These are phyloP conservation scores for Tragelaphus strepsiceros DNA, from an alignment of 2,113 vertebrate genomes.

Conservation along the genomic window DNA sequence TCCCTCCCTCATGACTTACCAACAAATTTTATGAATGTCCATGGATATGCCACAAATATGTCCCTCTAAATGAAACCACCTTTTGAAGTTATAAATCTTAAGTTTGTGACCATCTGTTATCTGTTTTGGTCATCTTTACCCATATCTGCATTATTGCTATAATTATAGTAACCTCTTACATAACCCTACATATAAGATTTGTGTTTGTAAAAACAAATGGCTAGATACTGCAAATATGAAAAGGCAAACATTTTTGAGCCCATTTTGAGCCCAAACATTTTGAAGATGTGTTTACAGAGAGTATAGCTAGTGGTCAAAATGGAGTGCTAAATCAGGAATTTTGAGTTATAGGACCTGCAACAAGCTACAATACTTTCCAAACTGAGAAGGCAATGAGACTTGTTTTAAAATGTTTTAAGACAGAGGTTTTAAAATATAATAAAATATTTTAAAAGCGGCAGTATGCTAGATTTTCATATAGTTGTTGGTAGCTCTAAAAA, in stretches of 20 bases:
- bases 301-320: neutral
- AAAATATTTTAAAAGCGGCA: neutral
- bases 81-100: neutral
- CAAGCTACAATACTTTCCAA: neutral
- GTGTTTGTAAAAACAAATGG: neutral
- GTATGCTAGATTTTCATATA: neutral
- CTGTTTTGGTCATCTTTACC: neutral
- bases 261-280: too few species aligned
- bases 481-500: neutral
- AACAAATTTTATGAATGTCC: neutral
- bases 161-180: neutral
- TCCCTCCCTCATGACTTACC: neutral
- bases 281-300: neutral
- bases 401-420: conserved; percentile 26
- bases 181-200: neutral
- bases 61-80: neutral
- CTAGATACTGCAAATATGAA: neutral
- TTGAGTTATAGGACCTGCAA: neutral
- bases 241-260: neutral
- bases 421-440: neutral
- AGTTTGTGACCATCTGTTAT: neutral
- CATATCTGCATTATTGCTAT: neutral
- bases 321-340: neutral
- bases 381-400: neutral
- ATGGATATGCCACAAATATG: neutral